These are phyloP conservation scores for Silurus aristotelis DNA, from an alignment of 2,797 vertebrate species.

Conservation along the genomic window DNA sequence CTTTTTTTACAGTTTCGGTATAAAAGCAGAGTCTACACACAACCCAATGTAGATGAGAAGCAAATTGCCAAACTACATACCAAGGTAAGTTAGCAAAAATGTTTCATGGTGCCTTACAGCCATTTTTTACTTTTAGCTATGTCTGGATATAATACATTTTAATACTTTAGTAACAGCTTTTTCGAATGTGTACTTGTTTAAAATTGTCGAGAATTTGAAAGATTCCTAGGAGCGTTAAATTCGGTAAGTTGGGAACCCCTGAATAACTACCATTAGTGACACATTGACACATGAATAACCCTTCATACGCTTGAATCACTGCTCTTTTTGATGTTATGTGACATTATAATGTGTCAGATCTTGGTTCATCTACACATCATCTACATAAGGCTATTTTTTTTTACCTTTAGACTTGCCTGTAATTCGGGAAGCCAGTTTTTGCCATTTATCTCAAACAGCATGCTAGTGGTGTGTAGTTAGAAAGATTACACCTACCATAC, in stretches of 20 bases:
- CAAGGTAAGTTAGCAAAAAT: slow-evolving; percentile 75
- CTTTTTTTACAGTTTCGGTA: slow-evolving; percentile 84
- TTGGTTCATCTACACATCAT: neutral
- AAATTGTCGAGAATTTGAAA: no score
- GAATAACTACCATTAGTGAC: no score
- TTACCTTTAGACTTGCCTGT: neutral
- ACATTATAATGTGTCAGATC: neutral
- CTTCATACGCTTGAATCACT: neutral
- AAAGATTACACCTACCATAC: neutral
- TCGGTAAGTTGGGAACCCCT: no score
- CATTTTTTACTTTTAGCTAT: neutral
- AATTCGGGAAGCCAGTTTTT: neutral
- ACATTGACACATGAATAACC: no score
- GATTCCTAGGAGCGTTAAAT: no score
- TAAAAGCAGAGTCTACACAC: slow-evolving; percentile 89
- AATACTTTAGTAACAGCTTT: no score
- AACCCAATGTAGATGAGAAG: slow-evolving; percentile 84
- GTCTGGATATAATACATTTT: no score
- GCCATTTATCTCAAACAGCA: neutral
- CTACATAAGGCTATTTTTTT: no score
- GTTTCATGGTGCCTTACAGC: neutral
- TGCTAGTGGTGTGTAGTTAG: neutral
- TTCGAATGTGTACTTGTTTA: no score
- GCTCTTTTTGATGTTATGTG: neutral
- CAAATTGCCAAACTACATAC: slow-evolving; percentile 91